Conservation (phyloP, 2,113 vertebrate genomes). For the Sturnus vulgaris region DNA sequence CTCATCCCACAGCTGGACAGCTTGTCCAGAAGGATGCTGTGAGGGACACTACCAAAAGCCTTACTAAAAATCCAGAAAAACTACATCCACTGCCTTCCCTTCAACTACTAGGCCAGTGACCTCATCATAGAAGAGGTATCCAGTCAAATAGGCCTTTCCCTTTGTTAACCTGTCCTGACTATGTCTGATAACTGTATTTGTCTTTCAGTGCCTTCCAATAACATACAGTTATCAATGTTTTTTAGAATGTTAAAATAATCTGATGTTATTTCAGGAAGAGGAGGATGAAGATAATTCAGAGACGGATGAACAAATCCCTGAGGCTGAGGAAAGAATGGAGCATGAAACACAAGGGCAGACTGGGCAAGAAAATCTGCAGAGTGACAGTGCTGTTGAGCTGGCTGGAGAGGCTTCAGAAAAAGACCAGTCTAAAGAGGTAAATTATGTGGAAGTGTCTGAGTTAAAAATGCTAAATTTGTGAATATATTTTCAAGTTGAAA, state of each 20-base stretch:
- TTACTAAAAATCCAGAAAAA: background rate
- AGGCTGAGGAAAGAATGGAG: conserved; percentile 82
- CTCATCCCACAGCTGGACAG: background rate
- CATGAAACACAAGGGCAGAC: conserved; percentile 83
- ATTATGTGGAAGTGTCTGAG: background rate
- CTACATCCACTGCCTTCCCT: background rate
- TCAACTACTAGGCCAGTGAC: accelerated
- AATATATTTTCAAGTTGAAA: background rate
- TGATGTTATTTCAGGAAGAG: conserved; percentile 61
- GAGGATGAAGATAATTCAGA: conserved; percentile 65
- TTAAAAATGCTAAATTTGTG: background rate
- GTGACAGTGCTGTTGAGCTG: conserved; percentile 85
- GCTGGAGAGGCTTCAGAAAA: conserved; percentile 86
- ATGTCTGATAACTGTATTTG: background rate
- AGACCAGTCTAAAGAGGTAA: conserved; percentile 89
- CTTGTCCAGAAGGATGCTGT: background rate
- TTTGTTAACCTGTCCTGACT: background rate
- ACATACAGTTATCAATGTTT: background rate
- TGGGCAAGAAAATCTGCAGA: conserved; percentile 87
- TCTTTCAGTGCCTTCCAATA: background rate
- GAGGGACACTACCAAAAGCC: background rate
- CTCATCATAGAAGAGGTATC: background rate
- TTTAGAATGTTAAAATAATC: background rate
- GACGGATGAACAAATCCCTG: conserved; percentile 72
- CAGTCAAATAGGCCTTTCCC: background rate